Evolutionary conservation across 30 jellyfish, hydroid and myxozoan species (phyloP).

Genomic region (Cassiopea xamachana): DNA sequence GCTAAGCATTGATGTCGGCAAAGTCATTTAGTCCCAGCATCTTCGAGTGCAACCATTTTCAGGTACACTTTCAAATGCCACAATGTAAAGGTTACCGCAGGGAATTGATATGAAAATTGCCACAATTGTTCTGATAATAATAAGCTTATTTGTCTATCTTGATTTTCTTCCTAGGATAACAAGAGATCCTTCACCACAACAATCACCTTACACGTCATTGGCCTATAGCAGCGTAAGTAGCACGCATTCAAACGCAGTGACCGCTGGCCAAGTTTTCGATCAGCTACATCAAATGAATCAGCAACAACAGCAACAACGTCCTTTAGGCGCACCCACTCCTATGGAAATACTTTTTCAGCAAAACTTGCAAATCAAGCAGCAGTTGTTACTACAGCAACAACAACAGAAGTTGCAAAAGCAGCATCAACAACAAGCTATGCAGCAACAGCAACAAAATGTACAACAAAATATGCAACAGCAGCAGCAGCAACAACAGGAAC

Average conservation of each 20-base stretch:
- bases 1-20: background rate
- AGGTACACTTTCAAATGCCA: no score
- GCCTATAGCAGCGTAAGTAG: conserved; percentile 41
- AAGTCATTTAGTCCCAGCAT: no score
- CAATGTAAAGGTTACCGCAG: no score
- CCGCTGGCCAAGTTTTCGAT: conserved; percentile 40
- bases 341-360: conserved; percentile 19
- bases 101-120: no score
- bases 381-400: conserved; percentile 36
- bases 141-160: background rate
- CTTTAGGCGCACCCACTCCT: background rate
- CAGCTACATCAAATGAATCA: conserved; percentile 30
- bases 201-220: conserved; percentile 25
- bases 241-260: conserved; percentile 35
- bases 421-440: conserved; percentile 42
- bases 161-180: conserved; percentile 32
- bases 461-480: background rate
- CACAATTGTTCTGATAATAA: background rate
- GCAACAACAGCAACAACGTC: conserved; percentile 38
- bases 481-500: conserved; percentile 40
- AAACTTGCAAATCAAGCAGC: conserved; percentile 3
- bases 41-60: no score
- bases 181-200: conserved; percentile 58
- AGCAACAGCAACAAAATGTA: conserved; percentile 51
- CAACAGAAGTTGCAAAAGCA: conserved; percentile 32